Conservation (phyloP, 1,140 invertebrate species). For the Drosophila varians region DNA sequence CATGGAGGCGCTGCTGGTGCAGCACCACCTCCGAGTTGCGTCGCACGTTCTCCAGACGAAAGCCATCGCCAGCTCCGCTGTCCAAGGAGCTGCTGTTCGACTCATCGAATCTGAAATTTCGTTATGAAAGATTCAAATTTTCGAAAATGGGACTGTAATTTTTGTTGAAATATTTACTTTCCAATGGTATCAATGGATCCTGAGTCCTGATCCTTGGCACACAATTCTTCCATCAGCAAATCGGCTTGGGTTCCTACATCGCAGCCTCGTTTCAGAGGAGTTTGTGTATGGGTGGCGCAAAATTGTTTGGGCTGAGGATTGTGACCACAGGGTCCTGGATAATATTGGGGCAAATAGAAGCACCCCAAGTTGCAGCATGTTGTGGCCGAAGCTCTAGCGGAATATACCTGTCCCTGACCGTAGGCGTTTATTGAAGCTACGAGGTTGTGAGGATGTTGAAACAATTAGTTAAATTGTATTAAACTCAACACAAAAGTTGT, state of each 20-base stretch:
- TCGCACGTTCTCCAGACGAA: conserved; percentile 7
- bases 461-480: background rate
- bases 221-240: background rate
- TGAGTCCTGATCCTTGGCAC: background rate
- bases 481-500: no score
- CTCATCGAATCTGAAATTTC: background rate
- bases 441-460: background rate
- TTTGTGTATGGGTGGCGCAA: conserved; percentile 20
- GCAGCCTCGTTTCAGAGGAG: conserved; percentile 10
- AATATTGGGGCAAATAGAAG: conserved; percentile 18
- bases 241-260: conserved; percentile 56
- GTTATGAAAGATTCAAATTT: background rate
- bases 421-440: conserved; percentile 58
- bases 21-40: conserved; percentile 63
- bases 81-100: conserved; percentile 18
- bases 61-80: conserved; percentile 19
- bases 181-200: background rate
- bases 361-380: conserved; percentile 26
- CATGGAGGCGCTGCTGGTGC: conserved; percentile 47
- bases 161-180: conserved; percentile 20
- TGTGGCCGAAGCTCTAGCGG: conserved; percentile 36
- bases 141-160: no score
- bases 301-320: conserved; percentile 11
- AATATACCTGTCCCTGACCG: conserved; percentile 43
- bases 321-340: background rate